Conservation (phyloP, 2,888 invertebrate species). For the Eristalis intricaria region DNA sequence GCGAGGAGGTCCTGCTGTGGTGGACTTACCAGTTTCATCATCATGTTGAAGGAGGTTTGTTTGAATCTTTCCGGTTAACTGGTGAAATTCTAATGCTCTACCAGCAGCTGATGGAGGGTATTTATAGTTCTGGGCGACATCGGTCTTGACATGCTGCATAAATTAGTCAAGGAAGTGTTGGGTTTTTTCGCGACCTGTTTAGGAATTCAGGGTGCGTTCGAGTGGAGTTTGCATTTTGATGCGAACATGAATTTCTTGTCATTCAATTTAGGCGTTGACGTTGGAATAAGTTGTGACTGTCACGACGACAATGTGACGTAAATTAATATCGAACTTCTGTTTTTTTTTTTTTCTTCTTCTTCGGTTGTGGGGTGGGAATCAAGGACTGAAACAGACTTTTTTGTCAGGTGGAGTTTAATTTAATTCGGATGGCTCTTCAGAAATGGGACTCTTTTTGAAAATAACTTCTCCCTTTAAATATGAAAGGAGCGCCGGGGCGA, state of each 20-base stretch:
- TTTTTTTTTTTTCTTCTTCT: too few species aligned
- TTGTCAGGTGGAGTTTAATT: too few species aligned
- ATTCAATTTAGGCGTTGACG: too few species aligned
- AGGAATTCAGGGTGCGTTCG: not conserved
- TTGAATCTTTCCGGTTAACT: not conserved
- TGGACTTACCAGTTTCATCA: constrained; percentile 4
- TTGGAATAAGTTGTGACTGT: too few species aligned
- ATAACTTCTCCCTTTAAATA: too few species aligned
- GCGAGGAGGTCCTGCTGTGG: not conserved
- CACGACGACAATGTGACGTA: too few species aligned
- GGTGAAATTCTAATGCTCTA: constrained; percentile 2
- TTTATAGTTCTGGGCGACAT: not conserved
- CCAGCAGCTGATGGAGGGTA: not conserved
- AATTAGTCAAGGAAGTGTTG: not conserved
- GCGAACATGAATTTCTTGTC: not conserved
- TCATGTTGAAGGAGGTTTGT: not conserved
- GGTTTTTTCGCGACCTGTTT: not conserved
- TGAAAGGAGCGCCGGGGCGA: too few species aligned
- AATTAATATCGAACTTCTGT: too few species aligned
- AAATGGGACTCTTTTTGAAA: too few species aligned
- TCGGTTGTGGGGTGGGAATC: too few species aligned
- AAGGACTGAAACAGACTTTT: too few species aligned
- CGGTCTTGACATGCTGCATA: not conserved
- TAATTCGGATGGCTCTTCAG: too few species aligned
- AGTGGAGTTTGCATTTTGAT: not conserved